Evolutionary conservation across 1,140 invertebrate species (phyloP).

Genomic region (Neodiprion pinetum): DNA sequence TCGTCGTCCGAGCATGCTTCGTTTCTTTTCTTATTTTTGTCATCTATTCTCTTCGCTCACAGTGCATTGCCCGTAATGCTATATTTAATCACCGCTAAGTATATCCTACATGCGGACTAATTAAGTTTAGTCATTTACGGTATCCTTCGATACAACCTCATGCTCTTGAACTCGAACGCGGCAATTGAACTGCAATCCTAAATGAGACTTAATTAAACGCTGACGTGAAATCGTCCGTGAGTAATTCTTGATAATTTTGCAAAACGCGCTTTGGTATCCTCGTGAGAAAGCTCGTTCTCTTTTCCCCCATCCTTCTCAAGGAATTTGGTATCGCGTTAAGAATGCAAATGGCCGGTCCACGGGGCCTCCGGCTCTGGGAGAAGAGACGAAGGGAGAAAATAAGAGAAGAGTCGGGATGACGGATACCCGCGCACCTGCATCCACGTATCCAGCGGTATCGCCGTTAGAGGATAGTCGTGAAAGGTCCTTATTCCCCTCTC

Average conservation of each 20-base stretch:
- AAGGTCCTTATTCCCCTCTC: conserved; percentile 3
- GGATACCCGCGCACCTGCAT: neutral
- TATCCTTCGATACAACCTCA: too few relatives aligned
- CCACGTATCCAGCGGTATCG: neutral
- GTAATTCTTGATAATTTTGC: neutral
- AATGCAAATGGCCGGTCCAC: conserved; percentile 6
- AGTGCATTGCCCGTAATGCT: too few relatives aligned
- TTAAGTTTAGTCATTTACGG: too few relatives aligned
- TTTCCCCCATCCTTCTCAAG: neutral
- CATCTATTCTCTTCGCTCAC: too few relatives aligned
- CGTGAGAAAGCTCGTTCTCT: neutral
- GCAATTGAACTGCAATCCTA: too few relatives aligned
- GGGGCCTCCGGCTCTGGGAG: neutral
- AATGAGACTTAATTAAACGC: too few relatives aligned
- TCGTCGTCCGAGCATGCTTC: neutral
- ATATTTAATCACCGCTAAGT: too few relatives aligned
- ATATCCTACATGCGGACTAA: too few relatives aligned
- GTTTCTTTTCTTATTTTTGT: neutral
- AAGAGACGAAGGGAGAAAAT: neutral
- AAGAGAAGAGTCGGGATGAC: neutral
- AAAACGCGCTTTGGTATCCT: neutral
- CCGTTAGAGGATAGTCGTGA: neutral
- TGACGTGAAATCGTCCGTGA: too few relatives aligned
- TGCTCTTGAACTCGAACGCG: too few relatives aligned
- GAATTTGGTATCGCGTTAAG: neutral